A percentile compares a stretch with the other conserved stretches of the same genome.
Evolutionary conservation across 2,113 vertebrate species (phyloP).

Genomic region (Geococcyx californianus): DNA sequence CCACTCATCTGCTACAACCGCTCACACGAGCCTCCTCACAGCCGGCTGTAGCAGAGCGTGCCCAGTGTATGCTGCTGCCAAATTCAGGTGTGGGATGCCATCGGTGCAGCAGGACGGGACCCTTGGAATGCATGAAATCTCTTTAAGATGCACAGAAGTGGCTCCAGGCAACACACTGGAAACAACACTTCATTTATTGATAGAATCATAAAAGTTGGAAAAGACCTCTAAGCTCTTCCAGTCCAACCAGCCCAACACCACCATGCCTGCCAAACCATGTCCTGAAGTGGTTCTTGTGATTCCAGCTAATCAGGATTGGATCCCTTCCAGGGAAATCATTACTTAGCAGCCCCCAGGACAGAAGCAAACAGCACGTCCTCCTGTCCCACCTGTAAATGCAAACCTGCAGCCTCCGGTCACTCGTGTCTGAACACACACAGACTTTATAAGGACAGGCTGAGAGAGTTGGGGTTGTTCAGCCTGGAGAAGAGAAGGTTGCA

Average conservation of each 20-base stretch:
- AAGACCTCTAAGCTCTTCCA: too few species aligned
- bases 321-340: neutral
- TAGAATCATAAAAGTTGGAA: too few species aligned
- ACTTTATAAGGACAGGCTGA: too few species aligned
- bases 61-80: too few species aligned
- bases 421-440: fast-evolving
- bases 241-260: too few species aligned
- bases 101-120: neutral
- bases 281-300: neutral
- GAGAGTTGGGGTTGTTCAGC: too few species aligned
- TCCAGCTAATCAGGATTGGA: neutral
- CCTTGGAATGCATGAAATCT: fast-evolving
- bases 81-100: fast-evolving
- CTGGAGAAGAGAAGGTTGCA: too few species aligned
- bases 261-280: too few species aligned
- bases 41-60: neutral
- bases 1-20: fast-evolving
- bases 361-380: fast-evolving
- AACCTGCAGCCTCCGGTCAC: fast-evolving
- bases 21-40: neutral
- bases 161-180: neutral
- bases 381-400: neutral
- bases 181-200: fast-evolving
- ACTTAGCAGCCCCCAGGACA: neutral
- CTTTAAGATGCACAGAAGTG: fast-evolving